Evolutionary conservation across 2,113 vertebrate genomes (phyloP), one percentile per base, ranked within the genome.

Genomic region (Genyomyrus donnyi): DNA sequence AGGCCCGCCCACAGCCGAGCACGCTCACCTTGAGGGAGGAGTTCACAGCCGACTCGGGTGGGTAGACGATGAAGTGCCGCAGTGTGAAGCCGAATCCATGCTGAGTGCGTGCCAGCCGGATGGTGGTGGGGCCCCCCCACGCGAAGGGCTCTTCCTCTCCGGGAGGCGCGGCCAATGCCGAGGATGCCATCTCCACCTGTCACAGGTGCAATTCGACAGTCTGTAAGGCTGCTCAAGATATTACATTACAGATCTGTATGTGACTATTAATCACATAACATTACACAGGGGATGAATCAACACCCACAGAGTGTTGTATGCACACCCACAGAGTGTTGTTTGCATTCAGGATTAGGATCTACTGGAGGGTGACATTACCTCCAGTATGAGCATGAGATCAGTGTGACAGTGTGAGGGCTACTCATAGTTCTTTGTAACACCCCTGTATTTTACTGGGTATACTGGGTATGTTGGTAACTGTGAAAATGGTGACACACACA

Each of bases 1-100:
- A 85, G 39, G 4, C 74, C 13, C 74, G 0, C 74, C 74, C 31
- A 42, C 31, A 19, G 70, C 31, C 4, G 11, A 77, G 74, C 35
- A 8, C 31, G 11, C 56, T 88, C 93, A 99, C 98, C 97, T 95
- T 97, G 91, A 96, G 96, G 91, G 95, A 95, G 93, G 94, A 95
- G 2, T 98, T 97, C 92, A 97, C 93, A 46, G 97, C 97, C 8
- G 98, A 99, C 93, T 99, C 98, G 0, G 98, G 98, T 3, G 98
- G 98, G 91, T 99, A 99, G 89, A 99, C 98, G 88, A 99, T 99
- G 95, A 99, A 99, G 95, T 99, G 98, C 39, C 98, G 96, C 93
- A 99, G 95, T 24, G 98, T 99, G 93, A 99, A 99, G 90, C 98
- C 98, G 89, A 98, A 99, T 24, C 98, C 98, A 89, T 97, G 96